Evolutionary conservation across 2,113 vertebrate genomes (phyloP), one percentile per base, ranked within the genome.

Genomic region (Melierax canorus): DNA sequence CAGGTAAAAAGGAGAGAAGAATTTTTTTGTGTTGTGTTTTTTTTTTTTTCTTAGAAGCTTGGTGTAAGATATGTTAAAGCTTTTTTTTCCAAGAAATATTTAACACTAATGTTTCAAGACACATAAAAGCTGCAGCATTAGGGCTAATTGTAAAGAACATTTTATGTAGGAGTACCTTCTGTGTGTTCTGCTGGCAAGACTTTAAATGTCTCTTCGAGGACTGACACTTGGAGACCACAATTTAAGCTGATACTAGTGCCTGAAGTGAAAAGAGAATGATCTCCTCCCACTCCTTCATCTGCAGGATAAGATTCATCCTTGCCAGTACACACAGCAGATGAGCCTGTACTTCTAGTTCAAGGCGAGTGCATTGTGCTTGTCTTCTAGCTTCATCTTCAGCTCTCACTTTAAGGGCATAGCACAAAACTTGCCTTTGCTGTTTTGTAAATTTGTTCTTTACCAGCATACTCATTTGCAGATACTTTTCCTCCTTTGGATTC

Each of bases 221-320:
- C 66, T 85, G 86, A 87, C 76, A 53, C 88, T 89, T n/a, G 48
- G 79, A 95, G 83, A 89, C 86, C 83, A 64, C 86, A 87, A 38
- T n/a, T 90, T 91, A 88, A 96, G 83, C 63, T 71, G 64, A 46
- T 91, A 46, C 32, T 91, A 75, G 46, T 62, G 91, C 88, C 89
- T 92, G 81, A 62, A 96, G 86, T 75, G 91, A 88, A 85, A 84
- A 90, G 86, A 48, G 89, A 90, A 64, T 50, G 67, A 69, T 93
- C 82, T 94, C 50, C 51, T 91, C 95, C 94, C 83, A 82, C 88
- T 92, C 86, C 63, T 71, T 88, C 80, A 92, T 87, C 67, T 66
- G 43, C 60, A 89, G 79, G 59, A 50, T 50, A 86, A 89, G 91
- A 23, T 55, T 90, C 29, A 64, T 62, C n/a, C 53, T 15, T 92